Conservation (phyloP, 2,797 vertebrate genomes). For the Okamejei kenojei region DNA sequence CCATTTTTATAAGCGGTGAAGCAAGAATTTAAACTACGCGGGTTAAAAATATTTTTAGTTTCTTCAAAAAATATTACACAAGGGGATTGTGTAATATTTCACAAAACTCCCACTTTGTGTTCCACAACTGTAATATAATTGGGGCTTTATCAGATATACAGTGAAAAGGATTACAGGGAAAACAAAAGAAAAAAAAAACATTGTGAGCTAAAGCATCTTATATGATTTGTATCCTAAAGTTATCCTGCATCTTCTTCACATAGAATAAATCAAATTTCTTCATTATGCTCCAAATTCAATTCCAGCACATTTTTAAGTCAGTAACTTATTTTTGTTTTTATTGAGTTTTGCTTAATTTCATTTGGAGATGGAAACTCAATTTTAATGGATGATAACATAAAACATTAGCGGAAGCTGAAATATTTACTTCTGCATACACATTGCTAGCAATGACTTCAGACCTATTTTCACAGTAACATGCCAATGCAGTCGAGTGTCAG, state of each 20-base stretch:
- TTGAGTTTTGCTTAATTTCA: constrained; percentile 14
- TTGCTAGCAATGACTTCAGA: background rate
- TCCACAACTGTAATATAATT: background rate
- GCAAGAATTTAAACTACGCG: background rate
- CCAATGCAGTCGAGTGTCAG: background rate
- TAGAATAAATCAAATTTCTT: background rate
- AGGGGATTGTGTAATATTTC: too few species aligned
- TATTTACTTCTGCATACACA: background rate
- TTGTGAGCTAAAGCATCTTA: background rate
- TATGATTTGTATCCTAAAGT: background rate
- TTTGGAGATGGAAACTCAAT: background rate
- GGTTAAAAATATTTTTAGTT: background rate
- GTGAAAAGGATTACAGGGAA: background rate
- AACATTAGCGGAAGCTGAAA: background rate
- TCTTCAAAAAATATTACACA: background rate
- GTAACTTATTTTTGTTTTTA: background rate
- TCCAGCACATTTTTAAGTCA: background rate
- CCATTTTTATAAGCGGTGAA: background rate
- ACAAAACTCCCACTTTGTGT: background rate
- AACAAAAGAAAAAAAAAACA: background rate
- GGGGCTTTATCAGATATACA: background rate
- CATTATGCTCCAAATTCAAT: background rate
- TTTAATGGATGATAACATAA: background rate
- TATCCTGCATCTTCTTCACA: background rate
- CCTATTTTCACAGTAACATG: background rate